These are phyloP conservation scores for Pitta sordida DNA, from an alignment of 2,113 vertebrate species.

Conservation along the genomic window DNA sequence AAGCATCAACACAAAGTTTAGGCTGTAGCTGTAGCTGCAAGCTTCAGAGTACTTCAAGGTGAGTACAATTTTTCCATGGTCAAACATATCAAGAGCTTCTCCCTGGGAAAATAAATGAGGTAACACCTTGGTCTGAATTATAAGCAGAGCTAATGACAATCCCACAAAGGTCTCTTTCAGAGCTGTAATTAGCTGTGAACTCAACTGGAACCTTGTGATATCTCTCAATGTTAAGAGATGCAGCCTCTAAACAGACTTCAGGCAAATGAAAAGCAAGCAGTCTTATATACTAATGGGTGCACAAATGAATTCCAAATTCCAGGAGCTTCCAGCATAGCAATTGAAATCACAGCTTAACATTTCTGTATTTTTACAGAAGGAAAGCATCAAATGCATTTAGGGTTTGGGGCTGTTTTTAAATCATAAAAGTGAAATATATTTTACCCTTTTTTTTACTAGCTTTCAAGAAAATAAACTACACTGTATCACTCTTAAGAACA, in stretches of 20 bases:
- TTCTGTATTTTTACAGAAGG: neutral
- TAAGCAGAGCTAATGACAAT: neutral
- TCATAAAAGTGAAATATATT: conserved; percentile 10
- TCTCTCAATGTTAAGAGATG: neutral
- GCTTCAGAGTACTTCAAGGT: neutral
- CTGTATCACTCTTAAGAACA: neutral
- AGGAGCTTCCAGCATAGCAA: neutral
- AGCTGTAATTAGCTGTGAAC: neutral
- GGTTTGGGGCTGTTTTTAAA: neutral
- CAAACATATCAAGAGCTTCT: neutral
- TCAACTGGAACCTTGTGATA: neutral
- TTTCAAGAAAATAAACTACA: neutral
- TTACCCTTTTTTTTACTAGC: conserved; percentile 1
- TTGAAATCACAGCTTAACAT: neutral
- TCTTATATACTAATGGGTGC: neutral
- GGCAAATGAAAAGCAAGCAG: neutral
- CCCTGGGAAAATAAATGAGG: conserved; percentile 26
- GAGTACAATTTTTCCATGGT: neutral
- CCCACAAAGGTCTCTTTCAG: neutral
- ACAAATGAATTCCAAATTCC: neutral
- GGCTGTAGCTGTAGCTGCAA: neutral
- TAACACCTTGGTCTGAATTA: neutral
- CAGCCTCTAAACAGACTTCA: neutral
- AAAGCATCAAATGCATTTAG: neutral
- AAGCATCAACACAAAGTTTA: neutral